A percentile compares a stretch with the other conserved stretches of the same genome.
phyloP scores from a whole-genome alignment of 2,888 invertebrate genomes.

The Protonemura montana region DNA sequence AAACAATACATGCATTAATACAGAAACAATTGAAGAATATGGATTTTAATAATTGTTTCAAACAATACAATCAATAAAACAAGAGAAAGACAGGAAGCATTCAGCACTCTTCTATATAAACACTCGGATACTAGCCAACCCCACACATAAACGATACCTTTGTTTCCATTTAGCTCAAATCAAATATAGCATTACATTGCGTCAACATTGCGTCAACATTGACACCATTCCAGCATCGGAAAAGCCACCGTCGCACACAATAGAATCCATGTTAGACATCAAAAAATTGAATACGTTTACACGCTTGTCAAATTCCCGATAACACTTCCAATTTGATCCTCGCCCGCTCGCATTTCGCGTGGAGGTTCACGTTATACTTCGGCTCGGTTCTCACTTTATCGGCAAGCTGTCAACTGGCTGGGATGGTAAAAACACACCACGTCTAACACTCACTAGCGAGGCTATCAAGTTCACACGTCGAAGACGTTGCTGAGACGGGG shows the following conservation, averaged over 20 bases:
- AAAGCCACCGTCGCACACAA: background rate
- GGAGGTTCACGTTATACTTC: background rate
- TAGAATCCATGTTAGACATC: background rate
- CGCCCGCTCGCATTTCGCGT: background rate
- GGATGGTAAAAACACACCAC: background rate
- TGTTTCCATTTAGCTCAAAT: background rate
- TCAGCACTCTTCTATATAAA: no score
- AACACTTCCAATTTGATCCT: background rate
- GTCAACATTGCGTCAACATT: background rate
- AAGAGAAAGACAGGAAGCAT: no score
- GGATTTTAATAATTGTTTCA: no score
- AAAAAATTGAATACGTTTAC: conserved; percentile 12
- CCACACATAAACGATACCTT: background rate
- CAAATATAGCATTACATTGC: no score
- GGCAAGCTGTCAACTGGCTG: background rate
- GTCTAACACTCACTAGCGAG: background rate
- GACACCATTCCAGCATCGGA: background rate
- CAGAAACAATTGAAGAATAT: no score
- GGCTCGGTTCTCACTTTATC: background rate
- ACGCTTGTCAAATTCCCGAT: background rate
- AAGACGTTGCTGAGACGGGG: background rate
- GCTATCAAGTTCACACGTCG: background rate
- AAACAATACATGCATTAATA: no score
- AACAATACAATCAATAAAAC: no score
- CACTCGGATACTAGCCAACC: no score